Base-by-base conservation (phyloP, 2,113 vertebrate species). In the Pogonocichla stellata region DNA sequence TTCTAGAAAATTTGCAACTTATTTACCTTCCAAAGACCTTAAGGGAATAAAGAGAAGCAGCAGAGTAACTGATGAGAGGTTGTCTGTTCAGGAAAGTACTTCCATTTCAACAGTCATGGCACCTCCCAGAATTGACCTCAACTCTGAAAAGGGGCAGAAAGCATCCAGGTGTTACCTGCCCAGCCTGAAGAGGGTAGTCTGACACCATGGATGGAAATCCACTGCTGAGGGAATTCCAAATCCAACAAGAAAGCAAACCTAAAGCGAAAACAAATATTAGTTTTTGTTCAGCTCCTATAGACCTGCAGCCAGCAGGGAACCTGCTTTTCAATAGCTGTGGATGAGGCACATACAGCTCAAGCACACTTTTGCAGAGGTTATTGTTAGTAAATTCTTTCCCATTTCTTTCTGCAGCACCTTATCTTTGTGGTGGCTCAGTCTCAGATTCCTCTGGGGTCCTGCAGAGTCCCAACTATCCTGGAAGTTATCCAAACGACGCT, bases 401-500 rank as follows among this genome's bases (percentile, higher is more conserved):
- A 22, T 92, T 86, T 91, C 50, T 53, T 65, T 86, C 57, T 10
- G 26, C 82, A 97, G 95, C 17, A 54, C 42, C 61, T 54, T 66
- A 61, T 88, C 74, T 73, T 73, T 98, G 98, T 4, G 98, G 98
- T 66, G 97, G 97, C 29, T 97, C 93, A 57, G 38, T 98, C 71
- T 84, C 94, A 28, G 38, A 94, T 28, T 16, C 84, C 9, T 97
- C 97, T 26, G 98, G 98, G 60, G 8, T 15, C 3, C 66, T 98
- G 43, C 86, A 95, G 67, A 98, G 97, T 71, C 98, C 97, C 0
- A 84, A 61, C 87, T 98, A 98, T 62, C 98, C 98, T 24, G 51
- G 29, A 38, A 89, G 11, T 66, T 98, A 98, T 47, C 97, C 97
- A 18, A 96, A 97, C 43, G 58, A 97, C 0, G 94, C 72, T 54